These are phyloP conservation scores for Circaetus gallicus DNA, from an alignment of 2,113 vertebrate species.

Conservation along the genomic window DNA sequence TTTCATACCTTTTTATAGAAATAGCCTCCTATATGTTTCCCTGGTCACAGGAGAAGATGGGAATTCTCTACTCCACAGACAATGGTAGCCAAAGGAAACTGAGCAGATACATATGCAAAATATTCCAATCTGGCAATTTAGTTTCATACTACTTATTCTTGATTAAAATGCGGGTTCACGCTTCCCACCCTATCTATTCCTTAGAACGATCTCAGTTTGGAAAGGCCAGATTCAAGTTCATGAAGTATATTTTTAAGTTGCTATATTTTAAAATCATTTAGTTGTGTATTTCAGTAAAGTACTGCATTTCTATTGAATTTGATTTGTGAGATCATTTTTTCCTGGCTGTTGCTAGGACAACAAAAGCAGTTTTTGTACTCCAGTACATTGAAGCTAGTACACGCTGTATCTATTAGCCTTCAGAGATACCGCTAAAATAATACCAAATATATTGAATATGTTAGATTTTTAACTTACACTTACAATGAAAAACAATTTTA, in stretches of 20 bases:
- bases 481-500: constrained; percentile 66
- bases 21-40: background rate
- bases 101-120: background rate
- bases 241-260: constrained; percentile 31
- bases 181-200: background rate
- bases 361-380: constrained; percentile 38
- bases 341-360: constrained; percentile 77
- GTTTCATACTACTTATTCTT: background rate
- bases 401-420: constrained; percentile 64
- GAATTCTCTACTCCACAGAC: background rate
- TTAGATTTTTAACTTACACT: constrained; percentile 74
- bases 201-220: background rate
- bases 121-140: background rate
- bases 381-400: background rate
- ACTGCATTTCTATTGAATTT: constrained; percentile 57
- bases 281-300: constrained; percentile 48
- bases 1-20: background rate
- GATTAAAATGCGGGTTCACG: background rate
- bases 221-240: background rate
- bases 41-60: background rate
- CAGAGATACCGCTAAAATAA: constrained; percentile 70
- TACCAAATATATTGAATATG: constrained; percentile 71
- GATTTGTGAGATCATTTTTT: constrained; percentile 44
- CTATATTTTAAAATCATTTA: constrained; percentile 43
- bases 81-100: background rate